phyloP scores from a whole-genome alignment of 2,797 vertebrate species.

The Atherinosoma microstoma region DNA sequence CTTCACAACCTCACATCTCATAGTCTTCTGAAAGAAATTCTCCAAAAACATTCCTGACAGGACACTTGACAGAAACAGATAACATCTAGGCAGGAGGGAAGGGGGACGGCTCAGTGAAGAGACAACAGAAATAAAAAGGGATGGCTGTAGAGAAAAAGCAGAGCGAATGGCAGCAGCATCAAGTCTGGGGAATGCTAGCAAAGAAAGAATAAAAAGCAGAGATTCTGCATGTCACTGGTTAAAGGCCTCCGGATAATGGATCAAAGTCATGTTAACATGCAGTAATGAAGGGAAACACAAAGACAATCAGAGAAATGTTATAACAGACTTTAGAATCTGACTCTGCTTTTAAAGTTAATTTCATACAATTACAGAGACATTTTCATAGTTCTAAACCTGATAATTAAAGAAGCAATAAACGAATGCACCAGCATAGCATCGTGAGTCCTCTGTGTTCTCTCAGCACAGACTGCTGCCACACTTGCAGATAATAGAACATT shows the following conservation, averaged over 20 bases:
- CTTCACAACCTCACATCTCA: neutral
- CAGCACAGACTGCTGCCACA: slow-evolving; percentile 7
- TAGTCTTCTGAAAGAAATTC: no score
- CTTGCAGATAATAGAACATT: neutral
- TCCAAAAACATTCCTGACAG: neutral
- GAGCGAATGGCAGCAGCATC: neutral
- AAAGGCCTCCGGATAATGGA: neutral
- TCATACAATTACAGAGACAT: neutral
- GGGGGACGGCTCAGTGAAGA: neutral
- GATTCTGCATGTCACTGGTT: no score
- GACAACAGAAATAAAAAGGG: no score
- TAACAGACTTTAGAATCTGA: neutral
- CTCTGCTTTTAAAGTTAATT: neutral
- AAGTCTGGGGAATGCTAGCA: slow-evolving; percentile 2
- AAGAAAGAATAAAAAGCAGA: slow-evolving; percentile 27
- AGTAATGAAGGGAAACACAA: neutral
- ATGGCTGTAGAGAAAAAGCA: slow-evolving; percentile 18
- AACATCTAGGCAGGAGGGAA: neutral
- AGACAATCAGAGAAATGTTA: neutral
- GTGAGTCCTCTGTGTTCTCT: slow-evolving; percentile 26
- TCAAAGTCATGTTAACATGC: neutral
- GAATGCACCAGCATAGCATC: slow-evolving; percentile 26
- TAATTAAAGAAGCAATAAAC: neutral
- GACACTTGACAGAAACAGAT: neutral
- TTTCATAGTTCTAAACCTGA: neutral